Conservation (phyloP, 2,113 vertebrate genomes). For the Sturnus vulgaris region DNA sequence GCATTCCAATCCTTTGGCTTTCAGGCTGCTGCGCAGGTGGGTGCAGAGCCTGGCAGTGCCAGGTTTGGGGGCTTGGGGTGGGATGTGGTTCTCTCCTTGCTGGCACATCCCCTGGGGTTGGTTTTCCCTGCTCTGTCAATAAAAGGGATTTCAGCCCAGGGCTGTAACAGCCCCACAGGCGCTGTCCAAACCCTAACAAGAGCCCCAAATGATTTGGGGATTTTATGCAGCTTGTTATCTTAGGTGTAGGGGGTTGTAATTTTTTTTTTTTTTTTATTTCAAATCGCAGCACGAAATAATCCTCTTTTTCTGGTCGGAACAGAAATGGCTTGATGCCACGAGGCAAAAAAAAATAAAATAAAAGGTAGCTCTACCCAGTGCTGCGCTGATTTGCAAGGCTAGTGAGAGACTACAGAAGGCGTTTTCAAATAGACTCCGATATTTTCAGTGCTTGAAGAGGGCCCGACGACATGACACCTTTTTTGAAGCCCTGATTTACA, state of each 20-base stretch:
- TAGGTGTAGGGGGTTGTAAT: not conserved
- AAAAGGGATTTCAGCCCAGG: not conserved
- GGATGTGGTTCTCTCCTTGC: accelerated
- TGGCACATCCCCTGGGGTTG: not conserved
- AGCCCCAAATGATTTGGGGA: not conserved
- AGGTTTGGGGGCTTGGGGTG: accelerated
- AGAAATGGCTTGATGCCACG: slow-evolving; percentile 50
- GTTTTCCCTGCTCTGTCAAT: not conserved
- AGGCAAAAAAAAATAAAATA: slow-evolving; percentile 5
- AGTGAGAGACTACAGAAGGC: slow-evolving; percentile 53
- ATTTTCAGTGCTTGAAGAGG: slow-evolving; percentile 65
- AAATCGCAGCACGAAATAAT: slow-evolving; percentile 45
- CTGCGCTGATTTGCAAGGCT: slow-evolving; percentile 76
- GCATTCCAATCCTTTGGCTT: accelerated
- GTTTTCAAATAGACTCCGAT: slow-evolving; percentile 67
- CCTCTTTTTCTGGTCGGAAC: slow-evolving; percentile 30
- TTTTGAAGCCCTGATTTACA: slow-evolving; percentile 70
- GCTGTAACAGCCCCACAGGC: not conserved
- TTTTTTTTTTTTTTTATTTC: not conserved
- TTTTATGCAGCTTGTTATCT: slow-evolving; percentile 56
- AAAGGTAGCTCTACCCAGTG: slow-evolving; percentile 51
- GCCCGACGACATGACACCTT: slow-evolving; percentile 40
- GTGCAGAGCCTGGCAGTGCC: not conserved
- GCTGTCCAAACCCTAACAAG: not conserved
- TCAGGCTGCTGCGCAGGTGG: not conserved